These are phyloP conservation scores for Scaptomyza hsui DNA, from an alignment of 1,140 invertebrate genomes.

Conservation along the genomic window DNA sequence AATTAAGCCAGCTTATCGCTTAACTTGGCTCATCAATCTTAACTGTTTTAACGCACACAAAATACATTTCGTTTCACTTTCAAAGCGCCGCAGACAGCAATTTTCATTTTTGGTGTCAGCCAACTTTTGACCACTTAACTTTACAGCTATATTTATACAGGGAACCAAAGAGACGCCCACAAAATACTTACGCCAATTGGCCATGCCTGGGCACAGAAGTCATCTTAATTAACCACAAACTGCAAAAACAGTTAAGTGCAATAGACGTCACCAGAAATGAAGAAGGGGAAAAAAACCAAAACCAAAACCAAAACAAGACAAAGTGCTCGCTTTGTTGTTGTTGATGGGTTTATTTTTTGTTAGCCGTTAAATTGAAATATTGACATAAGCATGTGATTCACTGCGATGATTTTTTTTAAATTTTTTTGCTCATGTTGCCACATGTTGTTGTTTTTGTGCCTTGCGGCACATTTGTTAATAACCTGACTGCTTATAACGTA, in stretches of 20 bases:
- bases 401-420: slow-evolving; percentile 23
- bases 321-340: slow-evolving; percentile 65
- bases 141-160: not conserved
- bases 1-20: not conserved
- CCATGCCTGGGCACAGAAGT: slow-evolving; percentile 62
- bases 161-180: slow-evolving; percentile 36
- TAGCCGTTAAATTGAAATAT: slow-evolving; percentile 78
- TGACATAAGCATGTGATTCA: slow-evolving; percentile 66
- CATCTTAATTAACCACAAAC: slow-evolving; percentile 74
- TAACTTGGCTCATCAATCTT: slow-evolving; percentile 17
- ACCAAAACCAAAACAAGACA: slow-evolving; percentile 32
- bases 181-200: slow-evolving; percentile 45
- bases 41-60: not conserved
- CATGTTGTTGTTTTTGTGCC: slow-evolving; percentile 25
- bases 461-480: slow-evolving; percentile 64
- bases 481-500: slow-evolving; percentile 41
- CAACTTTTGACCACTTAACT: slow-evolving; percentile 49
- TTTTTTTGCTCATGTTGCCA: slow-evolving; percentile 21
- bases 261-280: slow-evolving; percentile 60
- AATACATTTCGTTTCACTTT: slow-evolving; percentile 59
- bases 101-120: slow-evolving; percentile 22
- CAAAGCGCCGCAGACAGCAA: slow-evolving; percentile 46
- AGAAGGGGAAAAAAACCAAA: slow-evolving; percentile 3
- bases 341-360: slow-evolving; percentile 44
- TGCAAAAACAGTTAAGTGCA: slow-evolving; percentile 61